Evolutionary conservation across 2,797 vertebrate genomes (phyloP), one percentile per base, ranked within the genome.

Genomic region (Benthosema pterotum): DNA sequence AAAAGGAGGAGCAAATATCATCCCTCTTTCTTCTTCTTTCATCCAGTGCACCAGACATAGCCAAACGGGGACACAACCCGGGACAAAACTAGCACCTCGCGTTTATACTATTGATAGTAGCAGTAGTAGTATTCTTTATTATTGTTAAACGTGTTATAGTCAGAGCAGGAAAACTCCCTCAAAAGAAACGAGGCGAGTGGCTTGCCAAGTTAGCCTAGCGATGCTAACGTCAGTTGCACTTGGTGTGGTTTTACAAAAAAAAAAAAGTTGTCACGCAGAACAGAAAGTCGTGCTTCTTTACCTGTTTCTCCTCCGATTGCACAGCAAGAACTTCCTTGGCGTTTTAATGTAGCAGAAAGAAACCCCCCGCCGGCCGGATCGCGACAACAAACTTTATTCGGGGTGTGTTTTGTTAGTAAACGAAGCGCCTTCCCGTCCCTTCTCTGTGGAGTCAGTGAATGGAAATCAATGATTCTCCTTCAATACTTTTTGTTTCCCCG

Each of bases 381-480:
- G 32, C 32, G 8, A 38, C 8, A 38, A 38, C 32, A 9, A 38
- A 38, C 32, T 38, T n/a, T 38, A 38, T 38, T 9, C 8, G 9
- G 9, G 28, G 28, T 38, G 8, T 9, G 32, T 38, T n/a, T 38
- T 38, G 32, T 38, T 38, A 11, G 32, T 38, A 8, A 38, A 38
- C 8, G 32, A 8, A 32, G 28, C 28, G 28, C 28, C 7, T 7
- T 38, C 7, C 11, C 7, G 32, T 38, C 7, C 11, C 32, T 38
- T 9, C n/a, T 38, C 32, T 11, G 32, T 38, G 7, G 22, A 9
- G 32, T 38, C 32, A 80, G 68, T 71, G 86, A 78, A n/a, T n/a
- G n/a, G n/a, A n/a, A n/a, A 92, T 93, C 91, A 93, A 93, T 93
- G 90, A 90, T 83, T 85, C 91, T 84, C 91, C 89, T 92, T 92